Evolutionary conservation across 2,113 vertebrate species (phyloP).

Genomic region (Fregetta grallaria): DNA sequence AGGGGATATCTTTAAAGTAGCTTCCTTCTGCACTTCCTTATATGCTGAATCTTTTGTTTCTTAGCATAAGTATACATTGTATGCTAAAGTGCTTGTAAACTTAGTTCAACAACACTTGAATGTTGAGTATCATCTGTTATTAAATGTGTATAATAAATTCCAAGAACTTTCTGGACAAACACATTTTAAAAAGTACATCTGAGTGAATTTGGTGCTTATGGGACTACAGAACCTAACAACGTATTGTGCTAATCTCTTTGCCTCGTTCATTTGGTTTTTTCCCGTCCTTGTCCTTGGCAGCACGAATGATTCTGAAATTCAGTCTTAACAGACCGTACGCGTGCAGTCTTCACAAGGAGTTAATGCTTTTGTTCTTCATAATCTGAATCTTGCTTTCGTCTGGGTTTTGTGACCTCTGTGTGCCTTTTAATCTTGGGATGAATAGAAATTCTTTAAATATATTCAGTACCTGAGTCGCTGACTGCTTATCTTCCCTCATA

Average conservation of each 20-base stretch:
- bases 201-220: not conserved
- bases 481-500: not conserved
- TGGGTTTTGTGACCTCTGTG: not conserved
- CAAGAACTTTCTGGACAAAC: not conserved
- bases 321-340: rapidly evolving
- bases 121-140: not conserved
- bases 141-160: not conserved
- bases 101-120: not conserved
- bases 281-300: not conserved
- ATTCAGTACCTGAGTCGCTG: not conserved
- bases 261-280: rapidly evolving
- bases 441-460: not conserved
- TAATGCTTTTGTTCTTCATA: not conserved
- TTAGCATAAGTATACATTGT: not conserved
- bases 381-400: not conserved
- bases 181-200: not conserved
- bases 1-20: not conserved
- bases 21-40: not conserved
- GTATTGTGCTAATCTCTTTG: not conserved
- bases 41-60: not conserved
- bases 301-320: not conserved
- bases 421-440: not conserved
- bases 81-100: conserved; percentile 14
- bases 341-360: not conserved
- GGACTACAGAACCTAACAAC: rapidly evolving